These are phyloP conservation scores for Propithecus deckenii DNA, from an alignment of 2,797 vertebrate genomes.

Conservation along the genomic window DNA sequence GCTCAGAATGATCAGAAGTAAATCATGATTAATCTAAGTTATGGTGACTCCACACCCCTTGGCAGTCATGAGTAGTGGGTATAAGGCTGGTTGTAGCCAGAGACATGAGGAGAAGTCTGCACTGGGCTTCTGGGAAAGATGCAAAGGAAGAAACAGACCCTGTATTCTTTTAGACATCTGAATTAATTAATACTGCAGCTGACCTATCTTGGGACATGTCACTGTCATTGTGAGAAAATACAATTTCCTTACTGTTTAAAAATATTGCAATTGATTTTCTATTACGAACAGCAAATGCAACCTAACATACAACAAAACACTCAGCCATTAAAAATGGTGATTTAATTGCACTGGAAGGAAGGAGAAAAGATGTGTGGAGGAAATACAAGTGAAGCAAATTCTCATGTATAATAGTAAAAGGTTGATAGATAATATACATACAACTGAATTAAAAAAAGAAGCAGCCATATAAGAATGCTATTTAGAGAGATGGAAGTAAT, in stretches of 20 bases:
- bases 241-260: slow-evolving; percentile 24
- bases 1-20: not conserved
- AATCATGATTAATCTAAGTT: not conserved
- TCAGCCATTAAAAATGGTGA: not conserved
- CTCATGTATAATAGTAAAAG: not conserved
- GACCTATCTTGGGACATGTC: not conserved
- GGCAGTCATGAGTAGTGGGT: not conserved
- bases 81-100: not conserved
- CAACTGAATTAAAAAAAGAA: not conserved
- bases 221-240: not conserved
- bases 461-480: not conserved
- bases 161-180: not conserved
- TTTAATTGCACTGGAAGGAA: not conserved
- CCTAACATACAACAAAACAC: not conserved
- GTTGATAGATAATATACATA: not conserved
- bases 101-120: not conserved
- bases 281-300: not conserved
- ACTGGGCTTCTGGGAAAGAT: not conserved
- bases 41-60: not conserved
- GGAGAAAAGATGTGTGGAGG: not conserved
- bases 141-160: not conserved
- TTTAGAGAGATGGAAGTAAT: not conserved
- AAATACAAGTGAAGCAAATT: not conserved
- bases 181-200: not conserved
- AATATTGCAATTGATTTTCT: slow-evolving; percentile 36